Evolutionary conservation across 2,797 vertebrate species (phyloP), one percentile per base, ranked within the genome.

Genomic region (Anniella stebbinsi): DNA sequence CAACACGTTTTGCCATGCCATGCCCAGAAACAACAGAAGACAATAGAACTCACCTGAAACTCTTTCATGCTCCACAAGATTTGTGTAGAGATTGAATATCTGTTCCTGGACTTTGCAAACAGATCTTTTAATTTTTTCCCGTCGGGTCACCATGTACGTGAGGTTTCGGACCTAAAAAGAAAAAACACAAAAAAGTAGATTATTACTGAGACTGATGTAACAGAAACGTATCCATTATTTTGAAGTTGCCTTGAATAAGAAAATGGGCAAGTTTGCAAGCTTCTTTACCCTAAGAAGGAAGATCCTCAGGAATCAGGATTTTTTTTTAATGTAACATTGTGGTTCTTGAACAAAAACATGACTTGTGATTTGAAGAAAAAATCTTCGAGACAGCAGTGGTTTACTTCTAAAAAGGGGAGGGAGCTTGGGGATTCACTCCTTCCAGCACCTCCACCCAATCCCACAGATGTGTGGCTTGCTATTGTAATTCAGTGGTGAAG

Each of bases 131-230:
- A 99, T 99, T 97, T 99, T 99, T 97, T 99, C 99, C 95, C 99
- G 97, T 91, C 99, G 98, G 0, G 98, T 99, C 97, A 99, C 99
- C 99, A 99, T 99, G 97, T 99, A 99, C 86, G 99, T 99, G 95
- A 99, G 97, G 95, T 99, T 99, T 54, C 99, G 98, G 54, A 99
- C 99, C 99, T 99, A 84, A 87, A 70, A 82, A 70, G 76, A 67
- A 76, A 60, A 91, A 78, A 11, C 60, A 63, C 6, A 63, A 93
- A 95, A 89, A 84, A 30, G 6, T 15, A 11, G 30, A 70, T 4
- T 72, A 60, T 23, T n/a, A 12, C 28, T 80, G 67, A 85, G 84
- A 78, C 88, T 87, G 77, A 91, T 17, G 4, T 30, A 57, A 33
- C 5, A 11, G 54, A 51, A 92, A 80, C 36, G 69, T 41, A 0